A percentile compares a stretch with the other conserved stretches of the same genome.
Conservation (phyloP, 2,888 invertebrate genomes). For the Scaptomyza caliginosa region DNA sequence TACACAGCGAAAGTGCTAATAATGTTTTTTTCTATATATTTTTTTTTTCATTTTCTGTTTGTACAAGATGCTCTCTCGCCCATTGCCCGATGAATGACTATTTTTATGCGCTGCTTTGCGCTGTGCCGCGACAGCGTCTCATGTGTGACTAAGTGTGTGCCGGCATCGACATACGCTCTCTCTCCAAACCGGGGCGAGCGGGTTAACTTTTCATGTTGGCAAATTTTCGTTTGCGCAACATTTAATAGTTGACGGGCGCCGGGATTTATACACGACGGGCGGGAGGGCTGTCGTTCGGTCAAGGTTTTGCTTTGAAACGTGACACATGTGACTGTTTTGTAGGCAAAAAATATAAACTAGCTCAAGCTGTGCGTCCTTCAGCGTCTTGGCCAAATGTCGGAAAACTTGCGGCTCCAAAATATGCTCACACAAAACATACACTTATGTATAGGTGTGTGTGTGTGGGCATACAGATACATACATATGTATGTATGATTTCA, state of each 20-base stretch:
- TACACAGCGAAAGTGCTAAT: constrained; percentile 67
- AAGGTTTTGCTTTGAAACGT: constrained; percentile 67
- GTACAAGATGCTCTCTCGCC: constrained; percentile 15
- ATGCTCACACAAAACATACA: constrained; percentile 26
- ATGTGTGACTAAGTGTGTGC: constrained; percentile 46
- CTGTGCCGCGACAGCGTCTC: constrained; percentile 22
- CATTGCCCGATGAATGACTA: constrained; percentile 56
- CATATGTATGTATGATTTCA: constrained; percentile 50
- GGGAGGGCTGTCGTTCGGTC: constrained; percentile 64
- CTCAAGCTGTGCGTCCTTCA: constrained; percentile 53
- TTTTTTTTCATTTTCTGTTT: constrained; percentile 5
- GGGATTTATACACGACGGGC: constrained; percentile 10
- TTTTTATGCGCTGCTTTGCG: constrained; percentile 38
- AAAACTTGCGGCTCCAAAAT: constrained; percentile 57
- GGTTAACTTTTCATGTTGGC: constrained; percentile 36
- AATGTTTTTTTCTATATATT: constrained; percentile 47
- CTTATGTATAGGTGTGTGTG: constrained; percentile 11
- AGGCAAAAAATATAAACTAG: constrained; percentile 37
- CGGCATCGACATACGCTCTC: constrained; percentile 31
- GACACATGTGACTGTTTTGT: constrained; percentile 51
- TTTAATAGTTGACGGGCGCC: constrained; percentile 3
- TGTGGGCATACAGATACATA: constrained; percentile 12
- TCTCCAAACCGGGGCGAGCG: not conserved
- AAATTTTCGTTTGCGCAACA: constrained; percentile 68
- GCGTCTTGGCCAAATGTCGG: constrained; percentile 30